These are phyloP conservation scores for Ambastaia sidthimunki DNA, from an alignment of 2,797 vertebrate genomes.

Conservation along the genomic window DNA sequence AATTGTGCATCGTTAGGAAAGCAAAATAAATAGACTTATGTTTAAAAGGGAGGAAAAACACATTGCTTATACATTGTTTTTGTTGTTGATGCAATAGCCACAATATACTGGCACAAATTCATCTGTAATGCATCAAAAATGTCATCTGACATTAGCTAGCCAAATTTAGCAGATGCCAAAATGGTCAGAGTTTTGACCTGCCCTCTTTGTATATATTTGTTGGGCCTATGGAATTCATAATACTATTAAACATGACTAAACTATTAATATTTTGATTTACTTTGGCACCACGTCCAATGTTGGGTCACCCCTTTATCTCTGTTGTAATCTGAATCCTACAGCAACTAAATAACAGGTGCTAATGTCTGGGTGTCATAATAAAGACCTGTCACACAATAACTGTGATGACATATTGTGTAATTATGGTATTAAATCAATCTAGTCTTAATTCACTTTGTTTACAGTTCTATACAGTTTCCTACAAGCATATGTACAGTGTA, in stretches of 20 bases:
- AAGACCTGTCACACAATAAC: too few relatives aligned
- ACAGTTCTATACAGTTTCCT: neutral
- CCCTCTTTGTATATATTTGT: neutral
- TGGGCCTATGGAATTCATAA: too few relatives aligned
- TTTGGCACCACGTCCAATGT: too few relatives aligned
- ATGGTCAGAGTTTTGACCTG: neutral
- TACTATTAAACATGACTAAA: too few relatives aligned
- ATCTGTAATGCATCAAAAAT: neutral
- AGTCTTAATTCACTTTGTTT: neutral
- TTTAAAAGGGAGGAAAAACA: neutral
- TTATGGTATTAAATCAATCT: too few relatives aligned
- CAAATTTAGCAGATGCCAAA: neutral
- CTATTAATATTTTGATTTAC: too few relatives aligned
- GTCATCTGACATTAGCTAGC: neutral
- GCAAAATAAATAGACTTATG: too few relatives aligned
- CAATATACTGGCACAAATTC: neutral
- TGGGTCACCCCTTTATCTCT: too few relatives aligned
- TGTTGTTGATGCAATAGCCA: neutral
- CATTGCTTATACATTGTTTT: neutral
- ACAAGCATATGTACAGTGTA: neutral
- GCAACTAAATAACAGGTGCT: too few relatives aligned
- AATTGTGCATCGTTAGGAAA: neutral
- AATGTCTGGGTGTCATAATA: too few relatives aligned
- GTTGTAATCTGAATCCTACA: too few relatives aligned
- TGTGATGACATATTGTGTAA: too few relatives aligned